Evolutionary conservation across 1,140 invertebrate genomes (phyloP).

Genomic region (Geopemphigus sp.): DNA sequence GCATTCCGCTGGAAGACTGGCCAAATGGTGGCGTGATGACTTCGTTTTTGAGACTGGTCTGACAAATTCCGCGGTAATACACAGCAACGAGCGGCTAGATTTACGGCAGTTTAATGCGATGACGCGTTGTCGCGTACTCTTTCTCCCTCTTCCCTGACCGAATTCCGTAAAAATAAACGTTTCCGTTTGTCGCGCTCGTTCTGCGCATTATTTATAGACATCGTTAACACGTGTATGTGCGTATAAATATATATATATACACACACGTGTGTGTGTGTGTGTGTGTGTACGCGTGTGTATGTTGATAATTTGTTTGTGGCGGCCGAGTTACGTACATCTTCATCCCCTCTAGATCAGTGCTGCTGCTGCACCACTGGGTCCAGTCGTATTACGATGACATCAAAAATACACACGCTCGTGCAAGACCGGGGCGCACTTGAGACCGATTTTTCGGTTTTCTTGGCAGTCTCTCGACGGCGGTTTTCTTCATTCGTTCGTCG

Average conservation of each 20-base stretch:
- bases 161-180: conserved; percentile 8
- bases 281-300: no score
- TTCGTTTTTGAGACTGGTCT: background rate
- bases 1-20: no score
- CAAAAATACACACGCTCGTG: background rate
- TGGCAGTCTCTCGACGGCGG: no score
- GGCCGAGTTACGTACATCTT: background rate
- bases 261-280: no score
- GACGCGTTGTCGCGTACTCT: background rate
- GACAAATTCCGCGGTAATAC: background rate
- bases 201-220: background rate
- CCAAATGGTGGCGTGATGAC: no score
- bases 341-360: background rate
- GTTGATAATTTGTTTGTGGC: conserved; percentile 28
- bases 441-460: conserved; percentile 14
- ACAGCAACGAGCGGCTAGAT: background rate
- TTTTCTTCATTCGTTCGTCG: background rate
- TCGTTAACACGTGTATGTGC: conserved; percentile 31
- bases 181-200: background rate
- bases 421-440: background rate
- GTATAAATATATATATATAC: no score
- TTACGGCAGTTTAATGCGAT: conserved; percentile 20
- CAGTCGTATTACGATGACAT: background rate
- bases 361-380: background rate
- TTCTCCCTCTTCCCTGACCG: no score